Base-by-base conservation (phyloP, 2,888 invertebrate species). In the Ormyrus thymus region DNA sequence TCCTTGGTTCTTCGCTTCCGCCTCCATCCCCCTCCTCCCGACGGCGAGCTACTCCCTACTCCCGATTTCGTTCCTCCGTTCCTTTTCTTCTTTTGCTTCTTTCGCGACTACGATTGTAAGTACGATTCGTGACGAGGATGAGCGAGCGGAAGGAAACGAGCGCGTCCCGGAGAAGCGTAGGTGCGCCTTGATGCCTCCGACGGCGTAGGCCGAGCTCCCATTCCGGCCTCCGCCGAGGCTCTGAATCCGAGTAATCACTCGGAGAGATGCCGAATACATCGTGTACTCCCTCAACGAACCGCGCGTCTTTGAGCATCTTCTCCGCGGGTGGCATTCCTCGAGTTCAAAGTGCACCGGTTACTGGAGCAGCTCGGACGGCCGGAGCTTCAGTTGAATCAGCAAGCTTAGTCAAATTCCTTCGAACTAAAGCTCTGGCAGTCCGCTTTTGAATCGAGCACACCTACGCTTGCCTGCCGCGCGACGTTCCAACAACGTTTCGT, bases 1-100 rank as follows among this genome's bases (percentile, higher is more conserved):
- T 43, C 15, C 66, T 75, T 66, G 66, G 11, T 68, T 75, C 68
- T 68, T 75, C 75, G 66, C 15, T 68, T 75, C 68, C 75, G 68
- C 55, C 55, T 75, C 55, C 55, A 13, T 46, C 53, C 13, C 55
- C 46, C 55, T 15, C 53, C 53, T 15, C 55, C 46, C 62, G 56
- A 11, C 15, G 61, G n/a, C 58, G 51, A 13, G 59, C 29, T 29
- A 29, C 29, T 29, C 29, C 29, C 29, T 4, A 29, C 29, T 29
- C 29, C 50, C 7, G 15, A 29, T 68, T 75, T 75, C 53, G 66
- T 75, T 75, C 59, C 59, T 74, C 43, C 10, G 29, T 58, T 11
- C 9, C 8, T 65, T 48, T 9, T 6, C n/a, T n/a, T n/a, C n/a
- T 48, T 48, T 48, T 53, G 51, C 51, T 51, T 51, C 15, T 59